A percentile compares a stretch with the other conserved stretches of the same genome.
Conservation (phyloP, 1,140 invertebrate genomes). For the Drosophila sturtevanti region DNA sequence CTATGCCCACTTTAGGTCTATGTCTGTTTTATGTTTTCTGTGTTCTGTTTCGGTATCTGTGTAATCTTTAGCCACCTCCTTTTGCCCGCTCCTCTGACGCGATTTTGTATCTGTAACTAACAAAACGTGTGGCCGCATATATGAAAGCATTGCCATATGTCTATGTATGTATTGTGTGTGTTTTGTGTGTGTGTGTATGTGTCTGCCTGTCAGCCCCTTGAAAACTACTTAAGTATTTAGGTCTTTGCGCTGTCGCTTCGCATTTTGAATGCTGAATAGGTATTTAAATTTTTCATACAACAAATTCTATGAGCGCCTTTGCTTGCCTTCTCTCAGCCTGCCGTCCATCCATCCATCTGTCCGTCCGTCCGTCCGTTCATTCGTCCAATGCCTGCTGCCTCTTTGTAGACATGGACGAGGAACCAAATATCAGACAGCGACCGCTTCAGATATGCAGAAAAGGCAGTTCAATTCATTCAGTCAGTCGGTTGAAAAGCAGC, state of each 20-base stretch:
- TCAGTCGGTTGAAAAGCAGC: constrained; percentile 53
- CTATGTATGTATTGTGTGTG: background rate
- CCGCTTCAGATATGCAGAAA: constrained; percentile 69
- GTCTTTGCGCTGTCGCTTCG: constrained; percentile 76
- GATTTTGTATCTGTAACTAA: constrained; percentile 67
- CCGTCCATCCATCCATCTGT: too few species aligned
- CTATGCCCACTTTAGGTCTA: background rate
- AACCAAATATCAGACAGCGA: constrained; percentile 20
- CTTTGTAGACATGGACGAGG: constrained; percentile 50
- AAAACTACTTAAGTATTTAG: constrained; percentile 81
- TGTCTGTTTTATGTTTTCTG: constrained; percentile 10
- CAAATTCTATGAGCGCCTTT: constrained; percentile 77
- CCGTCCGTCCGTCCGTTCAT: background rate
- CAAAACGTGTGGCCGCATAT: constrained; percentile 72
- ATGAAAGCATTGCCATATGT: constrained; percentile 61
- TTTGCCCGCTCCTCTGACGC: background rate
- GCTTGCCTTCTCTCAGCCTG: constrained; percentile 13
- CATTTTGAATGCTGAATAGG: constrained; percentile 80
- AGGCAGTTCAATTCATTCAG: constrained; percentile 63
- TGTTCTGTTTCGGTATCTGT: constrained; percentile 44
- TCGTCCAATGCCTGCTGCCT: constrained; percentile 4
- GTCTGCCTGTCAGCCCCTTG: constrained; percentile 62
- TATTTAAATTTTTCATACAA: constrained; percentile 82
- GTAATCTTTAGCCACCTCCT: constrained; percentile 57
- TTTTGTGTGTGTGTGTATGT: constrained; percentile 18